Evolutionary conservation across 2,113 vertebrate species (phyloP).

Genomic region (Oncorhynchus keta): DNA sequence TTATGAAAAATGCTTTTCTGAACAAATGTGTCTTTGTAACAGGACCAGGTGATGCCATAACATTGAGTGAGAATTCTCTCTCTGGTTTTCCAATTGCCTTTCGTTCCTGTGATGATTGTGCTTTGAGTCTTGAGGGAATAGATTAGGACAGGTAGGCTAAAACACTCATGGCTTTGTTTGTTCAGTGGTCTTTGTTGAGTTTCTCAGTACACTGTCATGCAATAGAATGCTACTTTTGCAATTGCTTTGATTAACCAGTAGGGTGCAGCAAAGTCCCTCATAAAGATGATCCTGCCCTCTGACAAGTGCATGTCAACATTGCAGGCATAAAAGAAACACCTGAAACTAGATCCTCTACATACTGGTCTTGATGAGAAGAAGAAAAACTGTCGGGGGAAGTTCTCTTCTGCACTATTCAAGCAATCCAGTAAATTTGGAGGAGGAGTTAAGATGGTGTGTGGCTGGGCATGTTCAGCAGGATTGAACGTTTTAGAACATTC

Average conservation of each 20-base stretch:
- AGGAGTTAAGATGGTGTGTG: too few relatives aligned
- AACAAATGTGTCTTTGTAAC: not conserved
- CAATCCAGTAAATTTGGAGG: too few relatives aligned
- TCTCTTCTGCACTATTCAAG: too few relatives aligned
- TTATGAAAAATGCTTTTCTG: not conserved
- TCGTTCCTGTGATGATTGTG: conserved; percentile 74
- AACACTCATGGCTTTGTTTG: not conserved
- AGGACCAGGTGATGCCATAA: conserved; percentile 41
- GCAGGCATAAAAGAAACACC: too few relatives aligned
- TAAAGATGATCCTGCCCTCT: not conserved
- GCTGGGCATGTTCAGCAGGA: too few relatives aligned
- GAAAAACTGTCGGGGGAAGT: too few relatives aligned
- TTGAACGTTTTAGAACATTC: too few relatives aligned
- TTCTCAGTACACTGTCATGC: not conserved
- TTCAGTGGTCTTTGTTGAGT: not conserved
- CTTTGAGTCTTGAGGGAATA: conserved; percentile 79
- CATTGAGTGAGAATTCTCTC: conserved; percentile 25
- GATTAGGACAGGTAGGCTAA: conserved; percentile 84
- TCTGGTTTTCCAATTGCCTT: conserved; percentile 70
- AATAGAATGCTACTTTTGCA: not conserved
- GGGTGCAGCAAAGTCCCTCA: conserved; percentile 64
- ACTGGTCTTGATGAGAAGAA: too few relatives aligned
- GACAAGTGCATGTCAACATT: not conserved
- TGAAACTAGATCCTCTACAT: too few relatives aligned
- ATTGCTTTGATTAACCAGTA: conserved; percentile 49